Conservation (phyloP, 1,140 invertebrate species). For the Magallana gigas region DNA sequence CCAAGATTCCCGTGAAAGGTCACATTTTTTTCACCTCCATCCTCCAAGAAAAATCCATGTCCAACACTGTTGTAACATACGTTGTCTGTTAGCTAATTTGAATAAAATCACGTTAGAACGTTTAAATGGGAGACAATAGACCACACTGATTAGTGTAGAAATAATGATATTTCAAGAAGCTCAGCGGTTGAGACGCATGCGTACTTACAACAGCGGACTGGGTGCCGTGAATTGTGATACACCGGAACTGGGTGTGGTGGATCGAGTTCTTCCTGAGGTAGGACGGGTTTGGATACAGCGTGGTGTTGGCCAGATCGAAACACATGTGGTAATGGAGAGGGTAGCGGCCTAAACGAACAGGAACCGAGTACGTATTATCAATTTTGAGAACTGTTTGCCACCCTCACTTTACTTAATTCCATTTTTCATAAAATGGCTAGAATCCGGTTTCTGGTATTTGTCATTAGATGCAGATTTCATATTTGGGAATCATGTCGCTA, state of each 20-base stretch:
- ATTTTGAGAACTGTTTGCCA: too few species aligned
- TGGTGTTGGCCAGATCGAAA: conserved; percentile 53
- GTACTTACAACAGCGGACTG: conserved; percentile 57
- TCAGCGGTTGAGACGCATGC: neutral
- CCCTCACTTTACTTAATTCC: too few species aligned
- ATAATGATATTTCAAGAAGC: neutral
- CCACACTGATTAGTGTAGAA: neutral
- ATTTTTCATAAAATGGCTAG: too few species aligned
- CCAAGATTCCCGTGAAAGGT: conserved; percentile 69
- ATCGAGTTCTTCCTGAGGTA: conserved; percentile 63
- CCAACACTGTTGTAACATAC: conserved; percentile 70
- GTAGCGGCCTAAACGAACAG: conserved; percentile 56
- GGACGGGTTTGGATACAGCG: conserved; percentile 30
- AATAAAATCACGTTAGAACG: neutral
- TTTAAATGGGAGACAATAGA: too few species aligned
- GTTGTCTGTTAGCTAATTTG: conserved; percentile 64
- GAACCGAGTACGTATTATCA: too few species aligned
- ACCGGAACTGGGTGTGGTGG: conserved; percentile 63
- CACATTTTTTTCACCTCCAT: conserved; percentile 71
- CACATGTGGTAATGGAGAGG: conserved; percentile 69
- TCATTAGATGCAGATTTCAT: too few species aligned
- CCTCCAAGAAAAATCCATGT: conserved; percentile 74
- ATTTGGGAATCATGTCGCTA: too few species aligned
- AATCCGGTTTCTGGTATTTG: too few species aligned
- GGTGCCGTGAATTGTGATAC: conserved; percentile 67